These are phyloP conservation scores for Labeo calbasu DNA, from an alignment of 2,797 vertebrate species.

Conservation along the genomic window DNA sequence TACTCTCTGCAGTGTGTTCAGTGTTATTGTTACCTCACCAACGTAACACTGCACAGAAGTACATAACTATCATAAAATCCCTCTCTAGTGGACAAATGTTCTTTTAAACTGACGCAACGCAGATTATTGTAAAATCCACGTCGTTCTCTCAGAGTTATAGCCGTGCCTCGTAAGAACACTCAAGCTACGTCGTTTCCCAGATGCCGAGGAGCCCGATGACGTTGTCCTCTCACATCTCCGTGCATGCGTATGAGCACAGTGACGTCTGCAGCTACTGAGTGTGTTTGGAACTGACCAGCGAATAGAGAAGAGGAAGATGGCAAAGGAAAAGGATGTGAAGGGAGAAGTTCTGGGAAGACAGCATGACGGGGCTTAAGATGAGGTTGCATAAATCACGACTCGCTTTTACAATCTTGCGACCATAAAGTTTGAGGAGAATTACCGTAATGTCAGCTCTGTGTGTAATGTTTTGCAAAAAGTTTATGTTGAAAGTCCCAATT, in stretches of 20 bases:
- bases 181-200: constrained; percentile 41
- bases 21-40: neutral
- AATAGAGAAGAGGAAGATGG: neutral
- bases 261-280: constrained; percentile 63
- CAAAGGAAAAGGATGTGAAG: constrained; percentile 30
- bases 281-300: constrained; percentile 8
- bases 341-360: constrained; percentile 26
- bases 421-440: neutral
- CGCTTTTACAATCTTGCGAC: constrained; percentile 3
- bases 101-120: constrained; percentile 33
- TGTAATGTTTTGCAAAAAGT: neutral
- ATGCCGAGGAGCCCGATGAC: constrained; percentile 60
- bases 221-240: constrained; percentile 55
- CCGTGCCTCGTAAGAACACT: constrained; percentile 21
- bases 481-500: neutral
- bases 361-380: neutral
- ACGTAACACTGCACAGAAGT: neutral
- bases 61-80: neutral
- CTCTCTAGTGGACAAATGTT: neutral
- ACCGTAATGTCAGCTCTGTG: neutral
- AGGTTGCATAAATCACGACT: constrained; percentile 14
- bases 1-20: neutral
- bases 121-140: constrained; percentile 27
- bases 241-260: constrained; percentile 56
- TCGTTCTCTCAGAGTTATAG: constrained; percentile 10